Percentiles rank a stretch among this genome's conserved stretches.
phyloP scores from a whole-genome alignment of 2,888 invertebrate genomes.

The Acronicta aceris region DNA sequence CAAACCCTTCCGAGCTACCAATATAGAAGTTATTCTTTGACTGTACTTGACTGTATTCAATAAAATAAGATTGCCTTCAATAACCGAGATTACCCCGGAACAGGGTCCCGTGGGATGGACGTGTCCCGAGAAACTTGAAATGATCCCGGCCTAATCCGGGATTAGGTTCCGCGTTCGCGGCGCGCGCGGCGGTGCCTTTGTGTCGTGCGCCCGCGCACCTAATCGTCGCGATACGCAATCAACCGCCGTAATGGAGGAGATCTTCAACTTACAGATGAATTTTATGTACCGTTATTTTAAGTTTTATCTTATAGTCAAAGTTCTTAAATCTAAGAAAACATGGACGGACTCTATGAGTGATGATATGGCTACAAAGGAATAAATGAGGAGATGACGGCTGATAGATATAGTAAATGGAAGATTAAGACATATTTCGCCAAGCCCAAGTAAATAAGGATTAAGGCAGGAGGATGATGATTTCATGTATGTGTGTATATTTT shows the following conservation, averaged over 20 bases:
- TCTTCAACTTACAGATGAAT: constrained; percentile 45
- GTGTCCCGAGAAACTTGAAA: constrained; percentile 62
- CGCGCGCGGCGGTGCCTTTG: constrained; percentile 68
- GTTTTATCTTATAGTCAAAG: constrained; percentile 19
- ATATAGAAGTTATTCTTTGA: constrained; percentile 14
- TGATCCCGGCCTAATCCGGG: constrained; percentile 63
- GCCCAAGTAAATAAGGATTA: too few relatives aligned
- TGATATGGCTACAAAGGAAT: too few relatives aligned
- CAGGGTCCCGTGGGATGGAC: constrained; percentile 63
- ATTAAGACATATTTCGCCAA: too few relatives aligned
- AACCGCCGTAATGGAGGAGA: constrained; percentile 67
- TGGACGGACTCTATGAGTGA: too few relatives aligned
- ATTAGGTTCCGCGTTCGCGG: constrained; percentile 73
- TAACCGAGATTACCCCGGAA: constrained; percentile 60
- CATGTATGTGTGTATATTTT: too few relatives aligned
- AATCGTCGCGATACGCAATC: constrained; percentile 81
- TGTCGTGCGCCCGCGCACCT: constrained; percentile 75
- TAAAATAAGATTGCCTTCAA: constrained; percentile 55
- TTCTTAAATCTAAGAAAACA: background rate
- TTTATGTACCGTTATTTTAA: constrained; percentile 49
- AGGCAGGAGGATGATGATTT: too few relatives aligned
- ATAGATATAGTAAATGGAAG: too few relatives aligned
- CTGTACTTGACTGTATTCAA: constrained; percentile 32
- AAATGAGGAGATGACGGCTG: too few relatives aligned
- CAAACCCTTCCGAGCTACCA: constrained; percentile 1